Percentiles rank a stretch among this genome's conserved stretches.
Conservation (phyloP, 2,113 vertebrate species). For the Charadrius vociferus region DNA sequence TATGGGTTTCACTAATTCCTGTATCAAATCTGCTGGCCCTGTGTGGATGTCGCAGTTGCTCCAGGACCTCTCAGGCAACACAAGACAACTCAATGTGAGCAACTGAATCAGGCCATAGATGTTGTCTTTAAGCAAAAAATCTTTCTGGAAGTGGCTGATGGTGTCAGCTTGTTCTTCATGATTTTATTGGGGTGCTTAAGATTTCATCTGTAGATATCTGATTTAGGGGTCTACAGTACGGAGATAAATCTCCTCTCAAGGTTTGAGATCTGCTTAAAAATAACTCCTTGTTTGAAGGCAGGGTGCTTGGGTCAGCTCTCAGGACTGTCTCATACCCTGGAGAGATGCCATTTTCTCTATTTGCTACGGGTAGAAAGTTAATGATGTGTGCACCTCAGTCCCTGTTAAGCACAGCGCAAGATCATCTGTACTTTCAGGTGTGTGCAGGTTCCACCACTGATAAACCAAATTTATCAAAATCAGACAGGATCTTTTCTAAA, state of each 20-base stretch:
- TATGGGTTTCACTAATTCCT: neutral
- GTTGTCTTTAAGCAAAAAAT: neutral
- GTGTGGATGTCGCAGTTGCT: neutral
- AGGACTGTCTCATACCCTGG: neutral
- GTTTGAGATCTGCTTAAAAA: neutral
- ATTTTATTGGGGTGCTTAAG: neutral
- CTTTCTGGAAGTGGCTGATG: neutral
- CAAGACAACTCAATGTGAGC: fast-evolving
- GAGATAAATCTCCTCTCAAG: neutral
- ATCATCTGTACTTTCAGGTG: neutral
- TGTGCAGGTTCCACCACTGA: neutral
- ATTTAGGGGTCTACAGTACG: neutral
- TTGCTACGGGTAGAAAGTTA: neutral
- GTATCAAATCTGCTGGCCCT: neutral
- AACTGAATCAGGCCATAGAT: neutral
- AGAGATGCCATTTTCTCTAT: neutral
- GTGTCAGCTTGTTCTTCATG: neutral
- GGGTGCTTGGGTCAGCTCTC: neutral
- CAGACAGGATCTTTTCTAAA: neutral
- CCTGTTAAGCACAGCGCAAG: neutral
- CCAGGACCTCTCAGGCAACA: neutral
- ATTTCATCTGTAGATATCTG: neutral
- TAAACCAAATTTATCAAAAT: neutral
- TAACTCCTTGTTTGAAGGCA: neutral
- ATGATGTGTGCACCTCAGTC: neutral